A percentile compares a stretch with the other conserved stretches of the same genome.
phyloP scores from a whole-genome alignment of 2,888 invertebrate genomes.

The Desoria tigrina region DNA sequence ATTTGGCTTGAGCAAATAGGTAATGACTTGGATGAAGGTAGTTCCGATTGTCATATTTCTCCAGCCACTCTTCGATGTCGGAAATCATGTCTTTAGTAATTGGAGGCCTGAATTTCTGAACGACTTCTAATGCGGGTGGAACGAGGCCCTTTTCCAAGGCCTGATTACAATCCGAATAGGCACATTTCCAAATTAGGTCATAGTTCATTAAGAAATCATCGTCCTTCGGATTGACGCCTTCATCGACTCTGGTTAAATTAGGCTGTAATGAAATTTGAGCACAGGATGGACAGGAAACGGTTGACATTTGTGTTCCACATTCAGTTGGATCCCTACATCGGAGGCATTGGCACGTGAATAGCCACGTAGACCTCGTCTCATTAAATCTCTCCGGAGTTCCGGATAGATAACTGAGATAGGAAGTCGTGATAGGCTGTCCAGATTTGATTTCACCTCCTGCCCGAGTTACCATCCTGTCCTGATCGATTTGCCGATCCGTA shows the following conservation, averaged over 20 bases:
- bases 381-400: constrained; percentile 36
- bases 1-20: constrained; percentile 42
- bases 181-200: constrained; percentile 12
- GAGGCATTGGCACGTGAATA: constrained; percentile 41
- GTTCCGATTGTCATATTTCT: constrained; percentile 30
- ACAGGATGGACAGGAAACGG: constrained; percentile 31
- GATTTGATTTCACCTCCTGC: constrained; percentile 42
- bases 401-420: constrained; percentile 39
- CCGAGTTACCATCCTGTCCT: constrained; percentile 37
- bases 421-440: constrained; percentile 46
- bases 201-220: constrained; percentile 6
- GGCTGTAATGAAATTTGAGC: constrained; percentile 2
- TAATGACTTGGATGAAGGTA: constrained; percentile 43
- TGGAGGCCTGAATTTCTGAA: constrained; percentile 18
- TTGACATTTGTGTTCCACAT: constrained; percentile 30
- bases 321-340: constrained; percentile 45
- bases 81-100: constrained; percentile 14
- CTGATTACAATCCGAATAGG: too few species aligned
- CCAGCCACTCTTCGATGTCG: constrained; percentile 40
- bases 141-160: too few species aligned
- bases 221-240: too few species aligned
- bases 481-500: constrained; percentile 46
- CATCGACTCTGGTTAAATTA: too few species aligned
- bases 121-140: too few species aligned
- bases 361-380: constrained; percentile 39